Evolutionary conservation across 2,888 invertebrate species (phyloP), one percentile per base, ranked within the genome.

Genomic region (Monopis laevigella): DNA sequence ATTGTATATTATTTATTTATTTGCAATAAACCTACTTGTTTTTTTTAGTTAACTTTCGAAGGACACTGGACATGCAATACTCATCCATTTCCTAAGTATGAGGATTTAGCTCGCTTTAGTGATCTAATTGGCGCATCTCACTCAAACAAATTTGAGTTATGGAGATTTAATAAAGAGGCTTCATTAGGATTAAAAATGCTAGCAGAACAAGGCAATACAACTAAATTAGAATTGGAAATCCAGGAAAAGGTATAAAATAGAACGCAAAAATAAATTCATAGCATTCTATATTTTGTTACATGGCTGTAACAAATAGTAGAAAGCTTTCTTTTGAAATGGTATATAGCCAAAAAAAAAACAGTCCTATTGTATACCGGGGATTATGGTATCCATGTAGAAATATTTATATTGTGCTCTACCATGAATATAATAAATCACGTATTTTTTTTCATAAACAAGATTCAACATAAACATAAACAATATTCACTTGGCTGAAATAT

Each of bases 111-210:
- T 0, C 58, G 65, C 11, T 80, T 75, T 47, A 78, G 80, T 42
- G 78, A 77, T 35, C 60, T 78, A 1, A 77, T 80, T 0, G 80
- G 78, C 1, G 80, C 78, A 0, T 73, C 77, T 0, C 80, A 80
- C 43, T 65, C 57, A 44, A 65, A 64, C 26, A 61, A 65, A 27
- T 73, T 61, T 35, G 55, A 52, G 18, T 45, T 75, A 0, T 80
- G 63, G 52, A 67, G 65, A 40, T 61, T 55, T 17, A 64, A 68
- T 26, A 52, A 62, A 0, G 69, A 68, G 40, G 77, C 80, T 3
- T 59, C 58, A 3, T 48, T 52, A 0, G 78, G 77, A 0, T 49
- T 78, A 2, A 62, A 66, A 45, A 67, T 71, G 60, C 45, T 80
- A 13, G 80, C 78, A 3, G 75, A 77, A 45, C 77, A 78, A 46